Conservation (phyloP, 35 echinoderm and acorn worm species). For the Acanthaster planci region DNA sequence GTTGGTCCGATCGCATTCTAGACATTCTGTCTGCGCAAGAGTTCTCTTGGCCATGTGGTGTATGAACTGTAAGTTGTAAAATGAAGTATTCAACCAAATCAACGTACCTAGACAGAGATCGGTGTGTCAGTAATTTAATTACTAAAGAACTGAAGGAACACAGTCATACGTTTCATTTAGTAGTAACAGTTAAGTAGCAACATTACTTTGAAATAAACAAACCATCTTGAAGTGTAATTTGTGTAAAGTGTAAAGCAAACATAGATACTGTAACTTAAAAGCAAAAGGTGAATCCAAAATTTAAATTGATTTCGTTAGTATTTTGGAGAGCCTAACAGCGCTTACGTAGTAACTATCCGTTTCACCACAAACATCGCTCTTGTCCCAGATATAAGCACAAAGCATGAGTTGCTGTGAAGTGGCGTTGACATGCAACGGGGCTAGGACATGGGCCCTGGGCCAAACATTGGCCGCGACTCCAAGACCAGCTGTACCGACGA, state of each 20-base stretch:
- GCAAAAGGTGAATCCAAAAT: too few species aligned
- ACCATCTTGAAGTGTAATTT: too few species aligned
- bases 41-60: background rate
- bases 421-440: background rate
- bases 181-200: too few species aligned
- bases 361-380: constrained; percentile 25
- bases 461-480: background rate
- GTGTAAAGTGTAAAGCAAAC: too few species aligned
- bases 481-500: background rate
- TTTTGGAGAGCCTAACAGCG: background rate
- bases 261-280: too few species aligned
- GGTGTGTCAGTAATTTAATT: too few species aligned
- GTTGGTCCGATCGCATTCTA: background rate
- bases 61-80: background rate
- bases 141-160: too few species aligned
- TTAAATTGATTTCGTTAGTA: too few species aligned
- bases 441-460: background rate
- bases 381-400: constrained; percentile 8
- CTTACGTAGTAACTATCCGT: constrained; percentile 20
- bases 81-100: too few species aligned
- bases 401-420: constrained; percentile 17
- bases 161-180: too few species aligned
- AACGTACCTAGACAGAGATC: too few species aligned
- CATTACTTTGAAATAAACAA: too few species aligned
- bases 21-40: background rate